Base-by-base conservation (phyloP, 2,888 invertebrate genomes). In the Rhabditoides inermis region DNA sequence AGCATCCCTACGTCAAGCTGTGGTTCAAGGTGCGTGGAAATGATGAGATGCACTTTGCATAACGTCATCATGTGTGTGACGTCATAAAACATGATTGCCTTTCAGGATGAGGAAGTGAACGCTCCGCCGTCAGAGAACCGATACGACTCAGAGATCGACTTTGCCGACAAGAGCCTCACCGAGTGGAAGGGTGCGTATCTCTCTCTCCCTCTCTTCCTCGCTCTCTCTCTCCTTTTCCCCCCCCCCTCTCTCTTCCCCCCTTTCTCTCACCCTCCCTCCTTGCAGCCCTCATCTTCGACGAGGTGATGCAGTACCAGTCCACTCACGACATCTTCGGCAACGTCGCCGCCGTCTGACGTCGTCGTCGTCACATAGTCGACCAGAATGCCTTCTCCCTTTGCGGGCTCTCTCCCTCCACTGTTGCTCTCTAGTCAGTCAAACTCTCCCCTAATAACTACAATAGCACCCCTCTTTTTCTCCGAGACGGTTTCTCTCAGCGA, bases 71-170 rank as follows among this genome's bases (percentile, higher is more conserved):
- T 81, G n/a, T n/a, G n/a, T n/a, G n/a, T n/a, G n/a, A n/a, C n/a
- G 92, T 90, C 30, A 18, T 36, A 26, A n/a, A 46, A 46, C 12
- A 46, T 15, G n/a, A 32, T 15, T 12, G 7, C 15, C 32, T 53
- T 62, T 28, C 44, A 61, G 54, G 64, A 64, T 1, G 61, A 61
- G 40, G 98, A 98, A 83, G 98, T 98, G 60, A 94, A 98, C 81
- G 95, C 90, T 1, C 94, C 95, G 56, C 89, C 92, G 61, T 94
- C 95, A 25, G 90, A 88, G 63, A 65, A 63, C 63, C 87, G 92
- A 28, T 98, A 98, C 82, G 94, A 98, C 81, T 92, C 94, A 81
- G 88, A 89, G 71, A 92, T 98, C 70, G 98, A 98, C 82, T 94
- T 94, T 80, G 85, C 89, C 76, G 95, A 98, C 79, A 94, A 95